phyloP scores from a whole-genome alignment of 2,888 invertebrate genomes.

The Pseudanteris insignis region DNA sequence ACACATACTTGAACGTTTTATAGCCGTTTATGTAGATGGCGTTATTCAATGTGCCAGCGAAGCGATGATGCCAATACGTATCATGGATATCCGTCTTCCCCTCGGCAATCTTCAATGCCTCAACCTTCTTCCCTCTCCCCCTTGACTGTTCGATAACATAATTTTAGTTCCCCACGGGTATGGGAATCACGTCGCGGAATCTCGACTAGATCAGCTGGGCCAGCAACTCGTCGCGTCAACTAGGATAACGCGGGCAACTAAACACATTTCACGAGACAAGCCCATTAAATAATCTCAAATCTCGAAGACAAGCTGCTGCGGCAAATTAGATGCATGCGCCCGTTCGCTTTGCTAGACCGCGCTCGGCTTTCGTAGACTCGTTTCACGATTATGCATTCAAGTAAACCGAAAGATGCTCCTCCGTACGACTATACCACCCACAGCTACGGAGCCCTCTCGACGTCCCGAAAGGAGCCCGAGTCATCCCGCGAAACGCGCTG shows the following conservation, averaged over 20 bases:
- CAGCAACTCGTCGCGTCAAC: constrained; percentile 1
- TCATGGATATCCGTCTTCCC: not conserved
- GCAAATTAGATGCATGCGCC: constrained; percentile 27
- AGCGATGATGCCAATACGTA: too few species aligned
- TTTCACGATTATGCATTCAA: constrained; percentile 33
- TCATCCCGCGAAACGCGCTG: constrained; percentile 34
- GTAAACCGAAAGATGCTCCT: constrained; percentile 18
- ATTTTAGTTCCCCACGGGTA: too few species aligned
- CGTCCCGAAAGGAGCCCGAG: constrained; percentile 28
- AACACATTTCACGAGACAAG: constrained; percentile 26
- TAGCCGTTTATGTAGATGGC: too few species aligned
- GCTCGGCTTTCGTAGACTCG: constrained; percentile 15
- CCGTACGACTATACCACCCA: constrained; percentile 33
- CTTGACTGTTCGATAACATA: too few species aligned
- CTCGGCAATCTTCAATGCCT: too few species aligned
- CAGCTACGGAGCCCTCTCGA: constrained; percentile 13
- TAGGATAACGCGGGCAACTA: constrained; percentile 15
- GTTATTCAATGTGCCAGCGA: too few species aligned
- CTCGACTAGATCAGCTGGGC: not conserved
- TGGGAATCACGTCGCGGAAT: too few species aligned
- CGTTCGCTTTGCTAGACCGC: constrained; percentile 9
- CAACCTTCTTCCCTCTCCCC: too few species aligned
- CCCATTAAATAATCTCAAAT: constrained; percentile 33
- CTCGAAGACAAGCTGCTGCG: constrained; percentile 25
- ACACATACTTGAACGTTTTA: too few species aligned